Evolutionary conservation across 2,888 invertebrate species (phyloP).

Genomic region (Melanostoma scalare): DNA sequence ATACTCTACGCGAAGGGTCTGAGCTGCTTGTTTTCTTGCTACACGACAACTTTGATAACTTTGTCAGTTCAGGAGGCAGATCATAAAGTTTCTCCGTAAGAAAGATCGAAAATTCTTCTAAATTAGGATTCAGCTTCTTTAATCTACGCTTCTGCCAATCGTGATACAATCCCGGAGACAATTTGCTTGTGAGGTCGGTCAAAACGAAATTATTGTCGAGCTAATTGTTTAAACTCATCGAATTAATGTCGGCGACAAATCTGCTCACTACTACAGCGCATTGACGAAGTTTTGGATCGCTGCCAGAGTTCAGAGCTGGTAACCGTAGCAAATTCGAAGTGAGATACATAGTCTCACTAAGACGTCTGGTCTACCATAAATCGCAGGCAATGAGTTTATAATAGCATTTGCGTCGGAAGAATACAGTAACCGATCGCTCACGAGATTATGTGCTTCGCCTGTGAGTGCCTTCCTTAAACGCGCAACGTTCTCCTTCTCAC

Average conservation of each 20-base stretch:
- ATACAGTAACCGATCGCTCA: constrained; percentile 21
- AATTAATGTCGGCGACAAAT: constrained; percentile 30
- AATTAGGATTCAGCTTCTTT: no score
- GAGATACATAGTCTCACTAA: constrained; percentile 7
- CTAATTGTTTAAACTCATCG: constrained; percentile 12
- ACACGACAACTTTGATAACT: no score
- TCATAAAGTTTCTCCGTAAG: no score
- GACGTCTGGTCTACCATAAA: constrained; percentile 25
- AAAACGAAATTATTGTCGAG: constrained; percentile 20
- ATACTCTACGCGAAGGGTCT: not conserved
- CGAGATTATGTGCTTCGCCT: constrained; percentile 24
- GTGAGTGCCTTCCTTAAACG: constrained; percentile 6
- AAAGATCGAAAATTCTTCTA: no score
- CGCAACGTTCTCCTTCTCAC: constrained; percentile 19
- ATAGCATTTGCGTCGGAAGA: constrained; percentile 5
- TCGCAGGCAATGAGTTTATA: constrained; percentile 14
- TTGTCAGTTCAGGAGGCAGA: no score
- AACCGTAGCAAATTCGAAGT: constrained; percentile 23
- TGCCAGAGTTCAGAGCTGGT: constrained; percentile 8
- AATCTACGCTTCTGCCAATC: not conserved
- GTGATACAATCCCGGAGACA: constrained; percentile 3
- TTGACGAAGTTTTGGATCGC: constrained; percentile 10
- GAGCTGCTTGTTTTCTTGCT: no score
- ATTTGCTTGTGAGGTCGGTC: constrained; percentile 21
- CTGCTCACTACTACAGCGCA: constrained; percentile 17